Conservation (phyloP, 2,113 vertebrate species). For the Panthera tigris region DNA sequence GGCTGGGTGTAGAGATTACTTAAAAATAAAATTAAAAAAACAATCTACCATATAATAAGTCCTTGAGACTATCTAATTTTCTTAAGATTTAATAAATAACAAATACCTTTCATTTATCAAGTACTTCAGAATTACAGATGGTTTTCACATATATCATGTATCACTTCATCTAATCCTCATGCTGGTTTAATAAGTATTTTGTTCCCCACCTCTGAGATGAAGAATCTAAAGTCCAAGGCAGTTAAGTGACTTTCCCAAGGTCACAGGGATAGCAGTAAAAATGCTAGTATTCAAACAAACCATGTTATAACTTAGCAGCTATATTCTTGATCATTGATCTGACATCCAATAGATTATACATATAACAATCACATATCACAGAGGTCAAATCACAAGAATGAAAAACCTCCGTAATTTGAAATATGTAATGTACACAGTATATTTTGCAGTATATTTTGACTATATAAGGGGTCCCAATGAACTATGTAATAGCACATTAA, state of each 20-base stretch:
- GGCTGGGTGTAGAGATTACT: too few relatives aligned
- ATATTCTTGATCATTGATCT: conserved; percentile 8
- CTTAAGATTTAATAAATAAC: conserved; percentile 43
- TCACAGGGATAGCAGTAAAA: neutral
- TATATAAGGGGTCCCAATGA: neutral
- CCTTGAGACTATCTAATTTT: neutral
- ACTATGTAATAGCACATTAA: neutral
- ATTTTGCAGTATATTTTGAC: conserved; percentile 8
- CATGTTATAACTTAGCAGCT: neutral
- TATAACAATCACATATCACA: neutral
- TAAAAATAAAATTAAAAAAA: too few relatives aligned
- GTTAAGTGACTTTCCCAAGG: conserved; percentile 9
- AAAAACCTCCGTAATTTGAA: conserved; percentile 40
- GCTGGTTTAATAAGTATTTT: neutral
- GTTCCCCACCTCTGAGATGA: conserved; percentile 12
- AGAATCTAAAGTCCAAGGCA: neutral
- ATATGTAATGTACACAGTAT: neutral
- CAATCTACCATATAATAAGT: neutral
- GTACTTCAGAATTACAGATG: neutral
- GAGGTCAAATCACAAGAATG: conserved; percentile 27
- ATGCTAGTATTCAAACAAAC: neutral
- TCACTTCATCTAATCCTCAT: neutral
- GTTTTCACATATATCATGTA: neutral
- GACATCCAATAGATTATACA: conserved; percentile 13
- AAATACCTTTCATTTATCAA: neutral